Percentiles rank a stretch among this genome's conserved stretches.
phyloP scores from a whole-genome alignment of 2,888 invertebrate species.

The Euphydryas editha region DNA sequence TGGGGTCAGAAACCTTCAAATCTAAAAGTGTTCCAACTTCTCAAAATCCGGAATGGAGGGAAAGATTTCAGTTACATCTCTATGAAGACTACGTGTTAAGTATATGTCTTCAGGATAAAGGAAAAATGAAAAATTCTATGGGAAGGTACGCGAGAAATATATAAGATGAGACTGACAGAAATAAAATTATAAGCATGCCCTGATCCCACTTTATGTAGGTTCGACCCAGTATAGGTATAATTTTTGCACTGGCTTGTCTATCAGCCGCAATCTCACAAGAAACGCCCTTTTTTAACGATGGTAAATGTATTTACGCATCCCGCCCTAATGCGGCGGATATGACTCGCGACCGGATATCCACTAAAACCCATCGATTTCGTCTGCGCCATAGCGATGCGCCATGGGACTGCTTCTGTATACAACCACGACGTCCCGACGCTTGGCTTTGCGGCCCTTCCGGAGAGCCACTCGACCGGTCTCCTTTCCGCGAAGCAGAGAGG shows the following conservation, averaged over 20 bases:
- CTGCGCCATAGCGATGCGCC: too few species aligned
- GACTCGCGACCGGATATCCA: too few species aligned
- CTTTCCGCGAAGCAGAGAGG: too few species aligned
- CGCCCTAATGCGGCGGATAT: too few species aligned
- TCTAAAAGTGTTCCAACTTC: constrained; percentile 61
- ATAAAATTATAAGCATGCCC: too few species aligned
- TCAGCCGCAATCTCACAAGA: background rate
- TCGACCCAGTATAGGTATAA: background rate
- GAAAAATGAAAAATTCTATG: constrained; percentile 72
- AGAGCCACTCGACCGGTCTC: too few species aligned
- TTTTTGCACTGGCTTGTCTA: background rate
- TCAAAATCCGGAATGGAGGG: constrained; percentile 67
- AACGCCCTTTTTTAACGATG: background rate
- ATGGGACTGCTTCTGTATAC: too few species aligned
- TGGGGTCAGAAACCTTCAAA: constrained; percentile 63
- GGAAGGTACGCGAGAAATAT: constrained; percentile 59
- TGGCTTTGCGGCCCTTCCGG: too few species aligned
- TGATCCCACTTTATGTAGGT: too few species aligned
- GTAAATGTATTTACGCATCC: too few species aligned
- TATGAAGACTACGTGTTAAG: constrained; percentile 57
- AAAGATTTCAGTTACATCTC: constrained; percentile 62
- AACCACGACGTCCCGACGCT: too few species aligned
- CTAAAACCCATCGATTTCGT: too few species aligned
- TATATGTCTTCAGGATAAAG: constrained; percentile 68
- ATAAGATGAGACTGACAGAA: background rate